Evolutionary conservation across 2,888 invertebrate genomes (phyloP).

Genomic region (Cephus sareptanus): DNA sequence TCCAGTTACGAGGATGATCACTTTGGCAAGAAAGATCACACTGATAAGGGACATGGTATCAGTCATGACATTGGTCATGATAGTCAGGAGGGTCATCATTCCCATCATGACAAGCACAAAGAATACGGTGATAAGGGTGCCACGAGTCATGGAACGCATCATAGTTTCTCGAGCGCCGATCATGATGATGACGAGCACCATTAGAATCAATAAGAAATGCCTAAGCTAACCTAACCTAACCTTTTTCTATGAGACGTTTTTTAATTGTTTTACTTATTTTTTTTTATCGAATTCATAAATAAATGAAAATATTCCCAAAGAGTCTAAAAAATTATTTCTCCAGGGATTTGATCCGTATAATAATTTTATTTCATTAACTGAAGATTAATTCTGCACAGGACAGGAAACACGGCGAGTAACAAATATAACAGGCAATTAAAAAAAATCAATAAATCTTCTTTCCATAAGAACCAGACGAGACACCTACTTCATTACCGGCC

Average conservation of each 20-base stretch:
- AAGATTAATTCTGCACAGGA: not conserved
- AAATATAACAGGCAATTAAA: not conserved
- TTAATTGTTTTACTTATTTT: not conserved
- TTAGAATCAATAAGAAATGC: not conserved
- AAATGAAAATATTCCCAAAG: not conserved
- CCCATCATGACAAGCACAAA: conserved; percentile 51
- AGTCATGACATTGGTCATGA: conserved; percentile 55
- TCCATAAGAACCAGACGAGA: conserved; percentile 6
- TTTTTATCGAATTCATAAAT: conserved; percentile 2
- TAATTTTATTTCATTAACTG: conserved; percentile 2
- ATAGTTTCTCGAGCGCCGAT: conserved; percentile 22
- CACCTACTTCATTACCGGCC: conserved; percentile 48
- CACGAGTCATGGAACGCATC: conserved; percentile 49
- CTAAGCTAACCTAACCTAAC: not conserved
- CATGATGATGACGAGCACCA: not conserved
- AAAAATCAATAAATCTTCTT: conserved; percentile 17
- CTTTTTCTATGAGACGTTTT: not conserved
- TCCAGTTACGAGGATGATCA: conserved; percentile 52
- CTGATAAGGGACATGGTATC: conserved; percentile 56
- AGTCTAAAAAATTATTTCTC: not conserved
- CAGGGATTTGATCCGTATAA: not conserved
- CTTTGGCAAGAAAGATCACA: conserved; percentile 55
- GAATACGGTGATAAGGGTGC: conserved; percentile 56
- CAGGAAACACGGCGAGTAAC: not conserved
- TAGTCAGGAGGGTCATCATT: conserved; percentile 51